Percentiles rank a stretch among this genome's conserved stretches.
These are phyloP conservation scores for Buceros bicornis DNA, from an alignment of 2,797 vertebrate genomes.

Conservation along the genomic window DNA sequence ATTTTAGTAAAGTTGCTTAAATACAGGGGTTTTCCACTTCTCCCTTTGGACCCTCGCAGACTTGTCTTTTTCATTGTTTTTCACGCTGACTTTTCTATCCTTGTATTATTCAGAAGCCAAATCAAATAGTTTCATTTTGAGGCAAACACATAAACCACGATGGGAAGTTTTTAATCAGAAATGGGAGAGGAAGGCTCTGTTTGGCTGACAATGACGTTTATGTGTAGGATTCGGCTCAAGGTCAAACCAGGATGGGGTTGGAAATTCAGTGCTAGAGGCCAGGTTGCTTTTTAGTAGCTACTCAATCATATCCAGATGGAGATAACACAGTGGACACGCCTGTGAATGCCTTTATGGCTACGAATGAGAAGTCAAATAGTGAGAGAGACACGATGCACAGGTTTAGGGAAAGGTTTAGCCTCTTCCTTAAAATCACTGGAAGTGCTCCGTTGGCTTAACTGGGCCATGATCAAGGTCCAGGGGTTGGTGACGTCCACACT, in stretches of 20 bases:
- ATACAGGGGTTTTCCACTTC: neutral
- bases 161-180: neutral
- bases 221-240: neutral
- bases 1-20: neutral
- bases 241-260: neutral
- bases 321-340: neutral
- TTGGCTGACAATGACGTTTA: neutral
- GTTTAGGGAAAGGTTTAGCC: neutral
- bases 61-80: neutral
- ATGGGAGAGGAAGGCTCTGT: neutral
- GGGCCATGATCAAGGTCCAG: neutral
- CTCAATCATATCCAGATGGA: neutral
- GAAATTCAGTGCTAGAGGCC: neutral
- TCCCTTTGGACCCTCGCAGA: neutral
- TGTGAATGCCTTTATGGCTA: fast-evolving
- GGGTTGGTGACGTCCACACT: neutral
- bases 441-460: neutral
- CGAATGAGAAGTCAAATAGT: neutral
- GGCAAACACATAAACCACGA: neutral
- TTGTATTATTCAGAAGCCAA: neutral
- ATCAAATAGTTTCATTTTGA: neutral
- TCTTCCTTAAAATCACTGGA: neutral
- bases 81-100: neutral
- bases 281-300: neutral
- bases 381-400: neutral